phyloP scores from a whole-genome alignment of 1,140 invertebrate species.

The Paraescarpia echinospica region DNA sequence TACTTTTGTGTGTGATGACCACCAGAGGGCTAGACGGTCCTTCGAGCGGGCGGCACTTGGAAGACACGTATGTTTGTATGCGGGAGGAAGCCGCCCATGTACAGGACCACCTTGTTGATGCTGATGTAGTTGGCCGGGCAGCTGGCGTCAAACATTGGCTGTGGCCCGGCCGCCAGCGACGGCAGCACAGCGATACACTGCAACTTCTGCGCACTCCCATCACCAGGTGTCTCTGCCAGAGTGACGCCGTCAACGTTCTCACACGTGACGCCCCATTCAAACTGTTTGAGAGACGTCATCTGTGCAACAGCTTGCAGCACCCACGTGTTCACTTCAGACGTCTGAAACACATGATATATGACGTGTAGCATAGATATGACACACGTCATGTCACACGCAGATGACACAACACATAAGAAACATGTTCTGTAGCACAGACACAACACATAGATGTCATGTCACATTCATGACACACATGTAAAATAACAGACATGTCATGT shows the following conservation, averaged over 20 bases:
- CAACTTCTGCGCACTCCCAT: background rate
- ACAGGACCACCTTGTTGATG: background rate
- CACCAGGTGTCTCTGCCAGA: background rate
- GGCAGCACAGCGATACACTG: background rate
- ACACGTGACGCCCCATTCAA: background rate
- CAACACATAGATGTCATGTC: too few species aligned
- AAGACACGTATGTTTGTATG: background rate
- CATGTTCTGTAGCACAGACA: too few species aligned
- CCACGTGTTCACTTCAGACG: background rate
- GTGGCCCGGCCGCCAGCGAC: background rate
- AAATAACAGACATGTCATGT: too few species aligned
- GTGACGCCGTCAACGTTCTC: background rate
- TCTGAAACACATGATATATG: background rate
- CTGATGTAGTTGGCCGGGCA: background rate
- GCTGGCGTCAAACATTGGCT: background rate
- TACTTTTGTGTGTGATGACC: background rate
- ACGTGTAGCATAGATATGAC: background rate
- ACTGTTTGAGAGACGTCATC: background rate
- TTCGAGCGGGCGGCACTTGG: background rate
- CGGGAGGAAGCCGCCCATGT: background rate
- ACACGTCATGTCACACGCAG: background rate
- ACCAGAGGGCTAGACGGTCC: background rate
- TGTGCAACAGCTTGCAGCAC: background rate
- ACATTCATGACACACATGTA: too few species aligned
- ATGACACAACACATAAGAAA: too few species aligned